Conservation (phyloP, 2,797 vertebrate species). For the Pogonophryne albipinna region DNA sequence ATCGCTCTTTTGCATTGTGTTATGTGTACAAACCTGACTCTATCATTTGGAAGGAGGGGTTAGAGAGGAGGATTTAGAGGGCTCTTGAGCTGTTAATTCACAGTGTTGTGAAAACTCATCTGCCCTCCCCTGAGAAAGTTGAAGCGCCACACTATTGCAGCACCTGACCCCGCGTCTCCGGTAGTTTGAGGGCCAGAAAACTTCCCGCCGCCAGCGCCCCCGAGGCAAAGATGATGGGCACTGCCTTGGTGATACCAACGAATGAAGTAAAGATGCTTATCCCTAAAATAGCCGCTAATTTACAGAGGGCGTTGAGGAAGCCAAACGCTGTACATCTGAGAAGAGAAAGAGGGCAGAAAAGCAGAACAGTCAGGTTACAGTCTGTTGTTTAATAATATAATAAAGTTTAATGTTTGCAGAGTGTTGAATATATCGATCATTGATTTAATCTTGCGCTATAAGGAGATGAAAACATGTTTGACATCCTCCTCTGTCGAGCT, state of each 20-base stretch:
- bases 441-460: too few species aligned
- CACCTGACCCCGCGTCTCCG: slow-evolving; percentile 95
- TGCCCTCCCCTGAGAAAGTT: slow-evolving; percentile 28
- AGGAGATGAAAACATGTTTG: too few species aligned
- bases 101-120: slow-evolving; percentile 73
- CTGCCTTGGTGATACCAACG: slow-evolving; percentile 96
- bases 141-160: slow-evolving; percentile 86
- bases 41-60: slow-evolving; percentile 41
- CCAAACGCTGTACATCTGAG: slow-evolving; percentile 94
- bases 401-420: neutral
- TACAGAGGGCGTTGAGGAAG: slow-evolving; percentile 96
- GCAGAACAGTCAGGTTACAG: slow-evolving; percentile 8
- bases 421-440: too few species aligned
- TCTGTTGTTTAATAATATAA: neutral
- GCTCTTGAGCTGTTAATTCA: slow-evolving; percentile 71
- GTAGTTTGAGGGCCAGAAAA: slow-evolving; percentile 94
- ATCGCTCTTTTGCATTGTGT: slow-evolving; percentile 19
- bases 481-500: too few species aligned
- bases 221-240: slow-evolving; percentile 95
- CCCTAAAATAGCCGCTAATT: slow-evolving; percentile 94
- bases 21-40: slow-evolving; percentile 35
- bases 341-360: neutral
- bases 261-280: slow-evolving; percentile 99
- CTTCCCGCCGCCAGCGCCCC: slow-evolving; percentile 93
- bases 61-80: slow-evolving; percentile 54